Conservation (phyloP, 2,797 vertebrate genomes). For the Botia kubotai region DNA sequence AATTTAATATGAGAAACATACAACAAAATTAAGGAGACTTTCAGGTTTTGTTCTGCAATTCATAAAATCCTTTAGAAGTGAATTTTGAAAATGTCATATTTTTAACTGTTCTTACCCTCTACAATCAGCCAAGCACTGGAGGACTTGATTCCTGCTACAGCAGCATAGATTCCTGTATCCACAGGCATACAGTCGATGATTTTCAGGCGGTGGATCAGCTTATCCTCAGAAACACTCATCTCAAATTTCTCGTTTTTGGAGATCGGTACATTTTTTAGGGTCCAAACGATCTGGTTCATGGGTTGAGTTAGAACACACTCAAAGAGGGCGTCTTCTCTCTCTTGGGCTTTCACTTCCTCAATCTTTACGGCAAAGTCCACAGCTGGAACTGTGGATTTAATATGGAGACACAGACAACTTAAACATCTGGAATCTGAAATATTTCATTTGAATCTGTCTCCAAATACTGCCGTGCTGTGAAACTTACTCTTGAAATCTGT, state of each 20-base stretch:
- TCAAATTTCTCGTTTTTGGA: conserved; percentile 76
- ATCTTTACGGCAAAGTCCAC: conserved; percentile 82
- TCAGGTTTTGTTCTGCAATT: no score
- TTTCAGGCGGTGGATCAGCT: conserved; percentile 83
- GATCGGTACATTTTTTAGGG: conserved; percentile 75
- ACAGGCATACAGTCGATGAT: conserved; percentile 77
- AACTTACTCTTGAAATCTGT: conserved; percentile 84
- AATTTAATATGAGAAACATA: no score
- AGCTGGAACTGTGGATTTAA: conserved; percentile 68
- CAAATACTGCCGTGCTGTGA: neutral
- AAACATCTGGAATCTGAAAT: neutral
- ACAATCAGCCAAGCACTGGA: conserved; percentile 89
- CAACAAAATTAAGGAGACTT: no score
- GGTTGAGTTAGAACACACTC: conserved; percentile 80
- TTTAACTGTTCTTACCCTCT: conserved; percentile 77
- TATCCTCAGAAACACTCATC: conserved; percentile 81
- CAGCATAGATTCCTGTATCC: conserved; percentile 86
- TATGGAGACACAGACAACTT: conserved; percentile 2
- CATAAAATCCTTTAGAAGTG: no score
- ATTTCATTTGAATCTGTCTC: neutral
- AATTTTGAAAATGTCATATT: neutral
- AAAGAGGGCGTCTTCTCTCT: conserved; percentile 80
- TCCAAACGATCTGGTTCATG: conserved; percentile 79
- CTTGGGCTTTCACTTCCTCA: conserved; percentile 78
- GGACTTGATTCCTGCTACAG: conserved; percentile 81